phyloP scores from a whole-genome alignment of 1,140 invertebrate genomes.

The Lineus longissimus region DNA sequence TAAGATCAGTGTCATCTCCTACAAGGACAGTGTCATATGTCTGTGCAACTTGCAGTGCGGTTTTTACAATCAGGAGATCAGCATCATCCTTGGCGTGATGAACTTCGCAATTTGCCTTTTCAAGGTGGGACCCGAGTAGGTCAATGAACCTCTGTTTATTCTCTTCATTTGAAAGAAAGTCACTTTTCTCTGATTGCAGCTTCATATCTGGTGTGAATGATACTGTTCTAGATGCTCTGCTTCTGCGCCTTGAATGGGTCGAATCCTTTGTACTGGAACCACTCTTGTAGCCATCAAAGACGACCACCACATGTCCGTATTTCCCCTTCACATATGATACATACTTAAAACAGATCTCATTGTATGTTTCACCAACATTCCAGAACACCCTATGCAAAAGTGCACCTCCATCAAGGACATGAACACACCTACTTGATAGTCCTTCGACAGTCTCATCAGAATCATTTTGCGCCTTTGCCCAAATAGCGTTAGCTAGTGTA shows the following conservation, averaged over 20 bases:
- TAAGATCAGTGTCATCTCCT: not conserved
- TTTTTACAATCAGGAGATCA: not conserved
- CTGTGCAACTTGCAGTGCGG: not conserved
- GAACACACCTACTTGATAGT: not conserved
- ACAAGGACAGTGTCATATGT: too few species aligned
- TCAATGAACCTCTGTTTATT: not conserved
- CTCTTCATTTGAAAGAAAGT: not conserved
- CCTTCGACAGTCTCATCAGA: too few species aligned
- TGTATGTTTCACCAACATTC: not conserved
- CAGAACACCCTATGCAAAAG: not conserved
- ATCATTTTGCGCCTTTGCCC: too few species aligned
- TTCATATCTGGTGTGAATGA: not conserved
- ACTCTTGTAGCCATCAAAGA: not conserved
- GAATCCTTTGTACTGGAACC: not conserved
- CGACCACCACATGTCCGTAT: not conserved
- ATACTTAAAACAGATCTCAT: not conserved
- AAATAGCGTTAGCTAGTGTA: constrained; percentile 16
- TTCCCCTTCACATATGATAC: not conserved
- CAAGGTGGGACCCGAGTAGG: not conserved
- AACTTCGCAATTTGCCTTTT: not conserved
- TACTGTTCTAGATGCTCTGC: too few species aligned
- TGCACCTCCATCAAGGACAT: not conserved
- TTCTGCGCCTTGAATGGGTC: not conserved
- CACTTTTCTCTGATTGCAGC: not conserved
- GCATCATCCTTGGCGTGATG: not conserved